Percentiles rank a stretch among this genome's conserved stretches.
Evolutionary conservation across 1,140 invertebrate species (phyloP).

Genomic region (Drosophila subobscura): DNA sequence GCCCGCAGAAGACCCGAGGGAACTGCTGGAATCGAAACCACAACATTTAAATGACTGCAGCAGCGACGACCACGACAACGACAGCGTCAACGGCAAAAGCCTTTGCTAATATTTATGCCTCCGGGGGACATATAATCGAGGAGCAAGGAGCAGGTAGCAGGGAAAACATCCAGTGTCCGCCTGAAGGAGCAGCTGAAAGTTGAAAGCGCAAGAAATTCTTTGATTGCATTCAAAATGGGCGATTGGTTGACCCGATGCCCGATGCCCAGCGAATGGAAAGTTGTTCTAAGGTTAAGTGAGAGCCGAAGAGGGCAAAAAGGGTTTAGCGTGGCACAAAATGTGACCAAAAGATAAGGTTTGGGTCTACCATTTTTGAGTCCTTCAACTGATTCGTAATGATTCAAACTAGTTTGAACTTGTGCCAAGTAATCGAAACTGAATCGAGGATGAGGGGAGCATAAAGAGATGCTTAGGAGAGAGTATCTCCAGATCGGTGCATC

Average conservation of each 20-base stretch:
- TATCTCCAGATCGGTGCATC: no score
- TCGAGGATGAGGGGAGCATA: no score
- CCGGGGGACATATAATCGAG: constrained; percentile 53
- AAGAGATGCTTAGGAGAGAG: no score
- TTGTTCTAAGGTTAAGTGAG: constrained; percentile 16
- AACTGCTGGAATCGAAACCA: constrained; percentile 16
- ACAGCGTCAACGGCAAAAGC: constrained; percentile 65
- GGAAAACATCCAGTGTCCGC: constrained; percentile 21
- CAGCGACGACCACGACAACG: constrained; percentile 22
- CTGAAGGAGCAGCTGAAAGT: constrained; percentile 7
- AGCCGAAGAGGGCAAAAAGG: neutral
- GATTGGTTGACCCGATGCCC: constrained; percentile 4
- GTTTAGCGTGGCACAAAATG: no score
- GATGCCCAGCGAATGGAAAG: constrained; percentile 27
- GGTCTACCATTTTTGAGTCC: no score
- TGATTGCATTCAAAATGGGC: constrained; percentile 60
- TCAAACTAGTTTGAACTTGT: no score
- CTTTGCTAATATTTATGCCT: constrained; percentile 77
- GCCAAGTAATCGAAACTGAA: no score
- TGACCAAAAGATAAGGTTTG: no score
- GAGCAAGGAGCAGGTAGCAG: neutral
- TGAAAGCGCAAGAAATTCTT: constrained; percentile 50
- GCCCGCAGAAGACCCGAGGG: neutral
- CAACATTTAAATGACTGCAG: constrained; percentile 76
- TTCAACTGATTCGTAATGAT: no score